Base-by-base conservation (phyloP, 2,888 invertebrate species). In the Drosophila infuscata region DNA sequence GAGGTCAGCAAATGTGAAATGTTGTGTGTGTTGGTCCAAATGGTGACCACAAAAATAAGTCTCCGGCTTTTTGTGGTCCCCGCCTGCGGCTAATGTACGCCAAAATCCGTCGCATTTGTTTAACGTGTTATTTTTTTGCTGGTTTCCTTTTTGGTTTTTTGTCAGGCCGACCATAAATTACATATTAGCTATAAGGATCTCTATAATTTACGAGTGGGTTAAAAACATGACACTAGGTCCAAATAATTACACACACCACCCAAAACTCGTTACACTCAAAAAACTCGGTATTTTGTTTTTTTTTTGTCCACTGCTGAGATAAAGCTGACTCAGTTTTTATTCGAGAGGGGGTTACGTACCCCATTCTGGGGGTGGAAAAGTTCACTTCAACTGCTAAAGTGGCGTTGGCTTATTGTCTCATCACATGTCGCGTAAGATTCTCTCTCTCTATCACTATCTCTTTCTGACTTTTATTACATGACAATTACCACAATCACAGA, bases 171-270 rank as follows among this genome's bases (percentile, higher is more conserved):
- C 75, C 76, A 90, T 89, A 89, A 89, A 89, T 89, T 87, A 87
- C 87, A 82, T 89, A 89, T 89, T 89, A 90, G 88, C 87, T 83
- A 65, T 76, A 83, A 85, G 88, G 88, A 89, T 89, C 86, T 84
- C 67, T 74, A 79, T 89, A 89, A 89, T 89, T 89, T 89, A 90
- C 87, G 88, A 88, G 82, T 78, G 88, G 89, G 75, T 70, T 87
- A 76, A 85, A 76, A 83, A 76, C 70, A 69, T 82, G 71, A 72
- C 75, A 67, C 70, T 36, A 54, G 73, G 49, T 41, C 68, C 82
- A 81, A 79, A 86, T 84, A 86, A 82, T 79, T 79, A 79, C 65
- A 66, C 41, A 53, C 38, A 43, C 30, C 32, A 59, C 9, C 41
- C n/a, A 35, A 25, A 52, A 35, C 20, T 43, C 11, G 36, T 30